Conservation (phyloP, 1,140 invertebrate genomes). For the Calycopis cecrops region DNA sequence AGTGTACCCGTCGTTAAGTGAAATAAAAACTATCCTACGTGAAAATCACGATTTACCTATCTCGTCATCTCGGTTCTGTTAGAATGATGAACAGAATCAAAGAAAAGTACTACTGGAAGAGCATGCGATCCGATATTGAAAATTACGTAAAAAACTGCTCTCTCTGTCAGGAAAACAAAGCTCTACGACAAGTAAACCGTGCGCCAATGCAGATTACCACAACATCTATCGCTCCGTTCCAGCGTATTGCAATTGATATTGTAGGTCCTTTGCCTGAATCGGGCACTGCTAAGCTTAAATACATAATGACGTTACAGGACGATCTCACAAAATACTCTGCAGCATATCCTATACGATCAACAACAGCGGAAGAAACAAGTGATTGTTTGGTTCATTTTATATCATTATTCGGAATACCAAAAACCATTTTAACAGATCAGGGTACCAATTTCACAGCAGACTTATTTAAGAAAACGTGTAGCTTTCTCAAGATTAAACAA, state of each 20-base stretch:
- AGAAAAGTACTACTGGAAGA: constrained; percentile 28
- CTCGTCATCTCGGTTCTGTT: constrained; percentile 16
- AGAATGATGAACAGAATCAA: constrained; percentile 27
- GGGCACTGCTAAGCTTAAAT: constrained; percentile 14
- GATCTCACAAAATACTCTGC: constrained; percentile 16
- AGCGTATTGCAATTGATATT: constrained; percentile 22
- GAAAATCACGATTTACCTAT: constrained; percentile 23
- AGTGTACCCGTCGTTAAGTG: constrained; percentile 23
- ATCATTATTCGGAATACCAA: constrained; percentile 15
- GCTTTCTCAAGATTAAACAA: not conserved
- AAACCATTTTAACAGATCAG: no score
- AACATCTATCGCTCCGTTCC: constrained; percentile 22
- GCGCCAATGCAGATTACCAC: constrained; percentile 30
- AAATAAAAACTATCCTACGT: constrained; percentile 23
- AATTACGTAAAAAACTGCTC: constrained; percentile 26
- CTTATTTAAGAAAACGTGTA: constrained; percentile 3
- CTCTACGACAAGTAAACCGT: constrained; percentile 21
- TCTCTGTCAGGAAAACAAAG: constrained; percentile 28
- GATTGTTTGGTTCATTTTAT: constrained; percentile 17
- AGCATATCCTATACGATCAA: constrained; percentile 13
- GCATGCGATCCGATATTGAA: constrained; percentile 30
- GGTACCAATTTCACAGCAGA: constrained; percentile 19
- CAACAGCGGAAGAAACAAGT: constrained; percentile 12
- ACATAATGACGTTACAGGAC: constrained; percentile 28
- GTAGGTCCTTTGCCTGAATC: constrained; percentile 30